Base-by-base conservation (phyloP, 1,140 invertebrate species). In the Apis cerana region DNA sequence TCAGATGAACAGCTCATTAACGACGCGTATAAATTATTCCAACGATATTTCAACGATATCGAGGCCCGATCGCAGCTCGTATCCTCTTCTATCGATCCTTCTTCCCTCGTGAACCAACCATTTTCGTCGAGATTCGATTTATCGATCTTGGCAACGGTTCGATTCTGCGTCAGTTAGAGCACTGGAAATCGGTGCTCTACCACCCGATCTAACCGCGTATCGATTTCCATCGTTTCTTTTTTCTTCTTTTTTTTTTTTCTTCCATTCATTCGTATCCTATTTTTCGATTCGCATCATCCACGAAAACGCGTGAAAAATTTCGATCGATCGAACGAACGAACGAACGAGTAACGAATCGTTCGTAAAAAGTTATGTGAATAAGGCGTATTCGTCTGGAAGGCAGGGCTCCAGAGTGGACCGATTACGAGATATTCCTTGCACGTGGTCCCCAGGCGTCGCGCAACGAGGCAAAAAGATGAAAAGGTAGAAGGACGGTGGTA, bases 11-110 rank as follows among this genome's bases (percentile, higher is more conserved):
- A 52, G 72, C 74, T 81, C 80, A 81, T 81, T 81, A 81, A 81
- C 80, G 62, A 75, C 43, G 61, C 80, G 62, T 81, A 81, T 75
- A 65, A 75, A 81, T 81, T 81, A 81, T 81, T 81, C 65, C 64
- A 48, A 76, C 62, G 62, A 75, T 75, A 75, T 59, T 59, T 76
- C 56, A 59, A 54, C 54, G 61, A 67, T 65, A 74, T 72, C 50
- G 48, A 43, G 54, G 54, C 2, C 27, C 59, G 43, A 50, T 27
- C 71, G 54, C 19, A 5, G 56, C 21, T 27, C 13, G 21, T n/a
- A 43, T 43, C 17, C 70, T 27, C 58, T 33, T 74, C 10, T 33
- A 21, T 56, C 52, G 21, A 21, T 69, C 48, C 43, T 43, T 43
- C 33, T 50, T n/a, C 21, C 43, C 43, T 69, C 48, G 33, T 69